phyloP scores from a whole-genome alignment of 2,113 vertebrate species.

The Lophius piscatorius region DNA sequence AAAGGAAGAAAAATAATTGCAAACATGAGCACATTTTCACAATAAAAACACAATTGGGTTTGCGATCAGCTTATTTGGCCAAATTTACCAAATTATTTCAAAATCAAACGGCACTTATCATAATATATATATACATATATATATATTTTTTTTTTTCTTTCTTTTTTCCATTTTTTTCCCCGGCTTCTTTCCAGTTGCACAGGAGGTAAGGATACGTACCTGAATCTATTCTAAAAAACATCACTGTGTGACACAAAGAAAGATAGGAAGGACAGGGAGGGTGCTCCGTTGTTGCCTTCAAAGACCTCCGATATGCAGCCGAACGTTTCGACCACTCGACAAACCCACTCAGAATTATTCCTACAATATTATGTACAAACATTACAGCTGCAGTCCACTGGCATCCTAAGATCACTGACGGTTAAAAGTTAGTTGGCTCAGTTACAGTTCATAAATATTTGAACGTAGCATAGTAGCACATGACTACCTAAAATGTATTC shows the following conservation, averaged over 20 bases:
- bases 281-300: constrained; percentile 15
- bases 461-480: constrained; percentile 46
- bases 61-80: neutral
- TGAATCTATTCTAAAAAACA: constrained; percentile 44
- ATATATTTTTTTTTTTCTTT: neutral
- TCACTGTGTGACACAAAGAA: constrained; percentile 52
- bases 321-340: constrained; percentile 22
- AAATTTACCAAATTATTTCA: constrained; percentile 17
- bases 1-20: constrained; percentile 1
- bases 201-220: constrained; percentile 30
- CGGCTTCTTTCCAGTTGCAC: constrained; percentile 59
- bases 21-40: constrained; percentile 28
- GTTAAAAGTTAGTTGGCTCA: constrained; percentile 73
- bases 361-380: constrained; percentile 63
- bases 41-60: constrained; percentile 34
- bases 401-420: constrained; percentile 40
- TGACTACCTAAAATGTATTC: constrained; percentile 42
- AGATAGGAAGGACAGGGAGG: constrained; percentile 35
- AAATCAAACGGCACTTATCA: constrained; percentile 2
- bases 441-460: constrained; percentile 73
- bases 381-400: constrained; percentile 68
- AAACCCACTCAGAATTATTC: constrained; percentile 22
- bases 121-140: too few species aligned
- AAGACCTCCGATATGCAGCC: constrained; percentile 6
- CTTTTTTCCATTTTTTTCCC: neutral